phyloP scores from a whole-genome alignment of 2,888 invertebrate genomes.

The Uropetala carovei region DNA sequence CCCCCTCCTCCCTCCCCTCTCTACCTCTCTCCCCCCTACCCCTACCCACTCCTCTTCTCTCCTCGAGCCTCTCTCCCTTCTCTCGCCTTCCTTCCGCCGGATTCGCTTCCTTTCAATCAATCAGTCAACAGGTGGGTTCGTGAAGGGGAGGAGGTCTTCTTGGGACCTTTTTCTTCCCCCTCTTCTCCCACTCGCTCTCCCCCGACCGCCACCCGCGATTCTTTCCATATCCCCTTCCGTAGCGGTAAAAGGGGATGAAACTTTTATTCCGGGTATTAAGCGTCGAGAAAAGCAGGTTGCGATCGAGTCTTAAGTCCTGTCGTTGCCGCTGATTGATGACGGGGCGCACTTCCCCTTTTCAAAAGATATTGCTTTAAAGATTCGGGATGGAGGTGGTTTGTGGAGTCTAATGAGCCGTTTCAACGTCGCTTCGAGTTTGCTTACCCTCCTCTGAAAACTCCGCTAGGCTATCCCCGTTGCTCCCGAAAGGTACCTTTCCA shows the following conservation, averaged over 20 bases:
- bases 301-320: neutral
- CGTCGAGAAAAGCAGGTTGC: neutral
- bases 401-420: conserved; percentile 37
- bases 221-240: neutral
- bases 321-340: conserved; percentile 46
- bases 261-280: neutral
- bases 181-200: neutral
- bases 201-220: neutral
- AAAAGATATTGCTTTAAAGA: conserved; percentile 35
- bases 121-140: conserved; percentile 59
- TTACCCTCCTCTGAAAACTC: neutral
- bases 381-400: neutral
- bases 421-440: neutral
- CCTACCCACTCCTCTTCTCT: neutral
- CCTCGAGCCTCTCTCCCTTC: neutral
- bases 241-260: neutral
- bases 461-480: neutral
- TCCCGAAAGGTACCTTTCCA: neutral
- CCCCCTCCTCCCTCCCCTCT: neutral
- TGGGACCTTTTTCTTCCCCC: neutral
- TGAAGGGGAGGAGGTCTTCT: conserved; percentile 27
- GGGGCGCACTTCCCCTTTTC: conserved; percentile 2
- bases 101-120: conserved; percentile 57
- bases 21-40: neutral
- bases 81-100: neutral